Evolutionary conservation across 2,113 vertebrate genomes (phyloP), one percentile per base, ranked within the genome.

Genomic region (Oncorhynchus mykiss): DNA sequence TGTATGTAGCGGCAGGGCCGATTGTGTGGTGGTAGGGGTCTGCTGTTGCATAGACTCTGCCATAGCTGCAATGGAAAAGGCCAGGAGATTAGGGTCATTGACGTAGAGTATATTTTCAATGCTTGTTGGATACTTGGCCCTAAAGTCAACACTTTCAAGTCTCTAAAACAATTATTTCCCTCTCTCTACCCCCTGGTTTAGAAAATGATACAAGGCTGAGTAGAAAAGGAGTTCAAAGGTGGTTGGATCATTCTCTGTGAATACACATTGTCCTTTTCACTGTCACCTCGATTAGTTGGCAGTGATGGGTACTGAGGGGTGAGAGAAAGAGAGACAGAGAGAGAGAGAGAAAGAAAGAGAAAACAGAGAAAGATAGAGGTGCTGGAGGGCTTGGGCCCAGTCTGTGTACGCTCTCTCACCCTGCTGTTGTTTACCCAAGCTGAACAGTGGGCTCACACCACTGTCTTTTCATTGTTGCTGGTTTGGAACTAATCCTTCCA

Each of bases 1-100:
- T 98, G 93, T 99, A 98, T 0, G 97, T 94, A 89, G 96, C 92
- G 0, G 97, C 94, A 0, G 96, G 94, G 85, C 95, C 95, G 84
- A 97, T 95, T 67, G 96, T 93, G 91, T 97, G 95, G 90, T 96
- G 94, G 89, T 98, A 98, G 1, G 96, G 96, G 88, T 98, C 97
- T 70, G 97, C 94, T 0, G 96, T 94, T 73, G 97, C 94, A 39
- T 97, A 99, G 91, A 98, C 96, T 95, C 97, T 93, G 90, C 97
- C 97, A 1, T 99, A 99, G 89, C 97, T 99, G 85, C 27, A 83
- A 31, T 9, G 25, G 25, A 29, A 67, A 31, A 67, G 14, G 65
- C 14, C 22, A 24, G 4, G 25, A 51, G 14, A 5, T 5, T 22
- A 60, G 22, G 59, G 59, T 60, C 59, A 60, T 8, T 60, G 59